Percentiles rank a stretch among this genome's conserved stretches.
Conservation (phyloP, 2,113 vertebrate species). For the Greenwoodochromis staneri region DNA sequence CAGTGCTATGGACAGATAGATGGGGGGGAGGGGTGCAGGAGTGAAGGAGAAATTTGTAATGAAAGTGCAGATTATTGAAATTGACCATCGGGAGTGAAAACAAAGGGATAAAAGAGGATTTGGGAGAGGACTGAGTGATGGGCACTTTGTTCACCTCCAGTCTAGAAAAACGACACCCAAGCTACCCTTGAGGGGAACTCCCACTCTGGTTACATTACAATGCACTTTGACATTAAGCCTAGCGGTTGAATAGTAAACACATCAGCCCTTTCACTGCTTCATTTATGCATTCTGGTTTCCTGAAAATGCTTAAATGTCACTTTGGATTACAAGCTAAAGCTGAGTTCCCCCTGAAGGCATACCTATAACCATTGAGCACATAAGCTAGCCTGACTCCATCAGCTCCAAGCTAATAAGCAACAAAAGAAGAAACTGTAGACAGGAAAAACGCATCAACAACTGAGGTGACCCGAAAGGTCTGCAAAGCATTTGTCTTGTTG, state of each 20-base stretch:
- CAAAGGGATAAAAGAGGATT: constrained; percentile 26
- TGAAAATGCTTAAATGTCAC: background rate
- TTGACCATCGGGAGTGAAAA: background rate
- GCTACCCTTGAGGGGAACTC: constrained; percentile 42
- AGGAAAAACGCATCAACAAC: background rate
- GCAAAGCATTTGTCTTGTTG: background rate
- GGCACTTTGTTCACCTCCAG: constrained; percentile 45
- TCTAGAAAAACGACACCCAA: constrained; percentile 45
- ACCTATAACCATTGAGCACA: background rate
- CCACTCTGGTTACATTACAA: constrained; percentile 46
- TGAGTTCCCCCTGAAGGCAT: background rate
- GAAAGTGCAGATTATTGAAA: background rate
- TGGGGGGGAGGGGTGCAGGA: background rate
- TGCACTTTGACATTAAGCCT: constrained; percentile 10
- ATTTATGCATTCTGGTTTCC: background rate
- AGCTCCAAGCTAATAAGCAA: background rate
- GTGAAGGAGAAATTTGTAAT: background rate
- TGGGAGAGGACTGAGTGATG: constrained; percentile 30
- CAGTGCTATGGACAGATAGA: background rate
- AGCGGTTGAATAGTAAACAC: constrained; percentile 2
- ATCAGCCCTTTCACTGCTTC: background rate
- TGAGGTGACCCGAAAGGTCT: background rate
- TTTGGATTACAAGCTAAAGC: background rate
- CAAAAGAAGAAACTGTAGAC: background rate
- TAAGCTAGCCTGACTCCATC: background rate